phyloP scores from a whole-genome alignment of 2,888 invertebrate genomes.

The Polyploca ridens region DNA sequence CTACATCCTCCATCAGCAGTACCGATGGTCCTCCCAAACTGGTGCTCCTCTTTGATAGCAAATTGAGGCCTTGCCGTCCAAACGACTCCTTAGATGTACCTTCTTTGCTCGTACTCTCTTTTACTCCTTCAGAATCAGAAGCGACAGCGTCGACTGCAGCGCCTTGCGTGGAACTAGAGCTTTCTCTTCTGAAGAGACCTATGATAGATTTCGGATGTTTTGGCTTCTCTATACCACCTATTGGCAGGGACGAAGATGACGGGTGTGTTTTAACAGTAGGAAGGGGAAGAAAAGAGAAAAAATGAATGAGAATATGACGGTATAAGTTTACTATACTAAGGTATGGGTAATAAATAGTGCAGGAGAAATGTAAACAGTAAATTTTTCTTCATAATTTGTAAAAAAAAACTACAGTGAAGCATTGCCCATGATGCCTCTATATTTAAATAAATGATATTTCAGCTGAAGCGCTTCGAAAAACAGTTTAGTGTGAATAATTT shows the following conservation, averaged over 20 bases:
- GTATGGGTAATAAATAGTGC: slow-evolving; percentile 19
- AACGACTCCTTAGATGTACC: slow-evolving; percentile 73
- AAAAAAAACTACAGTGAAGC: neutral
- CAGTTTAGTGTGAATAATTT: no score
- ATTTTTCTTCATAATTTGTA: slow-evolving; percentile 3
- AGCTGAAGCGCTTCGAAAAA: no score
- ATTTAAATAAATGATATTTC: no score
- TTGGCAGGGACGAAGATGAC: slow-evolving; percentile 45
- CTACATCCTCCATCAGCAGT: slow-evolving; percentile 85
- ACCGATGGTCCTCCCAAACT: slow-evolving; percentile 82
- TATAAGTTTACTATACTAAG: slow-evolving; percentile 32
- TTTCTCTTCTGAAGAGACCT: slow-evolving; percentile 94
- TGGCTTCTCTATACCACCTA: slow-evolving; percentile 94
- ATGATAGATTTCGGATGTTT: slow-evolving; percentile 94
- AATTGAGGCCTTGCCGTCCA: slow-evolving; percentile 68
- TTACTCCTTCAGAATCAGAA: slow-evolving; percentile 83
- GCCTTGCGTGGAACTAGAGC: slow-evolving; percentile 88
- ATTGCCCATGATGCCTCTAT: no score
- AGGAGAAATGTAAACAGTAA: slow-evolving; percentile 21
- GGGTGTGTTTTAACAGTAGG: slow-evolving; percentile 47
- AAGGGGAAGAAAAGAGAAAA: slow-evolving; percentile 58
- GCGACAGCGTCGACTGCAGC: slow-evolving; percentile 77
- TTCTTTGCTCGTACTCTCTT: slow-evolving; percentile 72
- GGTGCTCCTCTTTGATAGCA: slow-evolving; percentile 75
- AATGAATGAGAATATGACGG: slow-evolving; percentile 58